Evolutionary conservation across 2,888 invertebrate genomes (phyloP).

Genomic region (Drosophila lutescens): DNA sequence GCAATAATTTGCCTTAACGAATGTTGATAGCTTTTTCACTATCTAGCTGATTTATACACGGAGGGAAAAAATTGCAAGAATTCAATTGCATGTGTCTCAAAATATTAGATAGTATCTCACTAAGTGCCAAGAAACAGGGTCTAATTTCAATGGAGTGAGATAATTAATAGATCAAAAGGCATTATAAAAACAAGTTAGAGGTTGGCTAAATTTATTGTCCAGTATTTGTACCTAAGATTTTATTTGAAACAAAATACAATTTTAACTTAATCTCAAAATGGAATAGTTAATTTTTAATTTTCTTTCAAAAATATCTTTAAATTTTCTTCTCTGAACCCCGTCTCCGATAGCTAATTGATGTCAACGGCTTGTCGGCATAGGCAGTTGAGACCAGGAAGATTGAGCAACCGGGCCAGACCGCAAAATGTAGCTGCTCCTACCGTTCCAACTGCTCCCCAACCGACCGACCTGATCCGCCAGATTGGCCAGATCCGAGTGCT

Average conservation of each 20-base stretch:
- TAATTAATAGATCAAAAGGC: neutral
- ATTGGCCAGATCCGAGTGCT: slow-evolving; percentile 20
- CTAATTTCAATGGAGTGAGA: neutral
- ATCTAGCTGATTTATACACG: slow-evolving; percentile 9
- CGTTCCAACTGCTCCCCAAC: neutral
- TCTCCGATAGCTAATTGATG: slow-evolving; percentile 69
- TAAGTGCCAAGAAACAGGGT: too few relatives aligned
- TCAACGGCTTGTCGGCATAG: slow-evolving; percentile 66
- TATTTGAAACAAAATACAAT: too few relatives aligned
- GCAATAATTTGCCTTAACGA: slow-evolving; percentile 40
- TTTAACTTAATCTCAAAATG: too few relatives aligned
- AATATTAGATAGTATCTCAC: too few relatives aligned
- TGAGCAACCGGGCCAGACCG: slow-evolving; percentile 69
- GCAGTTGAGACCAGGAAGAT: slow-evolving; percentile 71
- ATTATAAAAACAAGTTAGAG: too few relatives aligned
- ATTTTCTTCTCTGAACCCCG: slow-evolving; percentile 21
- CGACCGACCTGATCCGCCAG: slow-evolving; percentile 5
- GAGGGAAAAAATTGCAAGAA: neutral
- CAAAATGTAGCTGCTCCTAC: slow-evolving; percentile 54
- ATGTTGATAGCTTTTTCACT: slow-evolving; percentile 30
- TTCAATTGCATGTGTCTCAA: too few relatives aligned
- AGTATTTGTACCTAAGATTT: too few relatives aligned
- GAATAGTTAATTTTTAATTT: neutral
- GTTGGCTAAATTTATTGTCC: too few relatives aligned
- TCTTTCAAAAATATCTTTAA: neutral